Evolutionary conservation across 2,113 vertebrate genomes (phyloP).

Genomic region (Columbina picui): DNA sequence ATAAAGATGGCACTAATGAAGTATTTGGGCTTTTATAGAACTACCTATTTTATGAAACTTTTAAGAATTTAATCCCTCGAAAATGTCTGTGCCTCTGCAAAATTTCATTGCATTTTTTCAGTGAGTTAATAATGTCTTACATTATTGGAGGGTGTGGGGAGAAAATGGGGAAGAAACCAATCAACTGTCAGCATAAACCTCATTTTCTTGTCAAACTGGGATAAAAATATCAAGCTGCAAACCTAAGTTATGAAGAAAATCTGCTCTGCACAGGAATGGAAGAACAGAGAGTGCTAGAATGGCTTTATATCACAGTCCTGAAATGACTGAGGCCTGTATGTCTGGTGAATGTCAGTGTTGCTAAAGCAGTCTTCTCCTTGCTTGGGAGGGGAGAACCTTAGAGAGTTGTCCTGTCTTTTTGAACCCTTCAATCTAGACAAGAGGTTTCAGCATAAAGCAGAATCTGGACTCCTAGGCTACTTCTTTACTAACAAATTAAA

Average conservation of each 20-base stretch:
- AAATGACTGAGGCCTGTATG: not conserved
- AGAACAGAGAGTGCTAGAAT: not conserved
- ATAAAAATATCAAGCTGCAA: slow-evolving; percentile 9
- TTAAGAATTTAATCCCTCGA: not conserved
- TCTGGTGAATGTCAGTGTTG: not conserved
- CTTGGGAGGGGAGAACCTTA: not conserved
- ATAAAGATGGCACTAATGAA: not conserved
- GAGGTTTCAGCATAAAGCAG: not conserved
- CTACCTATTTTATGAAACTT: not conserved
- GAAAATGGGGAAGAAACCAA: not conserved
- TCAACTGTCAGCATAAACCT: not conserved
- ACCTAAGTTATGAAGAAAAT: not conserved
- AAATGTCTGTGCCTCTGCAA: not conserved
- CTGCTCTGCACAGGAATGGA: not conserved
- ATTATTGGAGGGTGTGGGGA: not conserved
- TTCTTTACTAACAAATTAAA: not conserved
- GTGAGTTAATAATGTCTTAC: not conserved
- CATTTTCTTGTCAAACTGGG: not conserved
- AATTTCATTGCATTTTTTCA: not conserved
- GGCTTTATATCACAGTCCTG: not conserved
- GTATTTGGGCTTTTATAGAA: not conserved
- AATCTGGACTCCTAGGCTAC: not conserved
- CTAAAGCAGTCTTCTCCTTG: not conserved
- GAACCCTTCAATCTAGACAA: not conserved
- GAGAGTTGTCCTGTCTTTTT: not conserved